phyloP scores from a whole-genome alignment of 2,113 vertebrate species.

The Clarias magur region DNA sequence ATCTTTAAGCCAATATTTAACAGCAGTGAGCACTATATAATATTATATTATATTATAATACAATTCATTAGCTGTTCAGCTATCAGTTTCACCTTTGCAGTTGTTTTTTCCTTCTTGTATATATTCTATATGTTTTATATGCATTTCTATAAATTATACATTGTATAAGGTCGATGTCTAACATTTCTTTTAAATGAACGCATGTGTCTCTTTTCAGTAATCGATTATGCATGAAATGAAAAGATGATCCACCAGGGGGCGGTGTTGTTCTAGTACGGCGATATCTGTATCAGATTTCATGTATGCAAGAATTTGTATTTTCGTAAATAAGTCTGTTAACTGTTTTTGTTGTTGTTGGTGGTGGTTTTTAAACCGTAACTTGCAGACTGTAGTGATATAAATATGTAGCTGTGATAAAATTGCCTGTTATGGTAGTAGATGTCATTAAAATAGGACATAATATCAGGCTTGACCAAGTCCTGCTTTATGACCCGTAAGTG shows the following conservation, averaged over 20 bases:
- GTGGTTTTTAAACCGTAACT: neutral
- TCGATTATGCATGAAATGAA: neutral
- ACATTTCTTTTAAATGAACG: neutral
- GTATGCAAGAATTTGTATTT: neutral
- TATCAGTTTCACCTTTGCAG: too few relatives aligned
- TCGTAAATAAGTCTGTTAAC: neutral
- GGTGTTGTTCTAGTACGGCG: neutral
- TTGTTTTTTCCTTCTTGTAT: too few relatives aligned
- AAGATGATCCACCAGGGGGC: neutral
- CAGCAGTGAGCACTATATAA: too few relatives aligned
- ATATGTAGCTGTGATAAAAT: neutral
- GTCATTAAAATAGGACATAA: neutral
- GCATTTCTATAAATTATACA: neutral
- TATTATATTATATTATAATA: too few relatives aligned
- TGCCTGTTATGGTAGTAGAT: neutral
- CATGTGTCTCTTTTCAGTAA: neutral
- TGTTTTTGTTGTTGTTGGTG: neutral
- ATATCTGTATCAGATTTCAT: neutral
- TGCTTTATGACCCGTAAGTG: neutral
- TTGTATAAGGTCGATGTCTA: neutral
- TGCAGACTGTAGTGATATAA: neutral
- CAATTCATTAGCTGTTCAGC: too few relatives aligned
- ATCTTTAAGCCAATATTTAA: too few relatives aligned
- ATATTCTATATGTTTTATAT: neutral
- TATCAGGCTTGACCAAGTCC: neutral